Evolutionary conservation across 1,140 invertebrate genomes (phyloP), one percentile per base, ranked within the genome.

Genomic region (Amphibalanus amphitrite): DNA sequence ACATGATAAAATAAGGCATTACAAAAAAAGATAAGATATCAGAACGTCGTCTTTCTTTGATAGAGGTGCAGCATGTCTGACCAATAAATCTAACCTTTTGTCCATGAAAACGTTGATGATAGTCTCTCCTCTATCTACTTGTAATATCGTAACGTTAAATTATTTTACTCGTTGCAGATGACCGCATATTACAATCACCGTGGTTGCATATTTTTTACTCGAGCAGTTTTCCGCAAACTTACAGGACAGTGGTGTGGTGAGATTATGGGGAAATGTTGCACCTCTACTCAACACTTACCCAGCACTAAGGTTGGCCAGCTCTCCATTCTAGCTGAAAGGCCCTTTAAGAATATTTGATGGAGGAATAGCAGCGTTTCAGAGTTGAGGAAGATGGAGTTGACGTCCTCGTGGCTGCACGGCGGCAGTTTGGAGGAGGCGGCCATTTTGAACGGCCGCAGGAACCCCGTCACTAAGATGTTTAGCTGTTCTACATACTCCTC

Each of bases 301-400:
- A 93, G 83, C 75, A 93, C 90, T 71, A 94, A 82, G 8, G 91
- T 93, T 26, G 93, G 93, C 93, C 93, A 96, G 73, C 87, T 91
- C 80, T 95, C 92, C 85, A 96, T 89, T 72, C 92, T 83, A 6
- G 92, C 91, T 6, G 90, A 91, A 3, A 95, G 83, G 26, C 93
- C 93, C 81, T 96, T 95, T 74, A 95, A 84, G 80, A 96, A 96
- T 73, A 95, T 95, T 80, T 95, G 92, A 82, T 95, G 93, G 0
- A 95, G 84, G 80, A 95, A 96, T 75, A 95, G 82, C 68, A 97
- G 87, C 0, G 93, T 95, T 81, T 97, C 93, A 77, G 90, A 91
- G 81, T 97, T 97, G 38, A 97, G 82, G 82, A 95, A 97, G 75
- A 96, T 95, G 40, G 92, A 95, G 80, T 93, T 95, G 70, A 96